Conservation (phyloP, 2,888 invertebrate species). For the Drosophila crucigera region DNA sequence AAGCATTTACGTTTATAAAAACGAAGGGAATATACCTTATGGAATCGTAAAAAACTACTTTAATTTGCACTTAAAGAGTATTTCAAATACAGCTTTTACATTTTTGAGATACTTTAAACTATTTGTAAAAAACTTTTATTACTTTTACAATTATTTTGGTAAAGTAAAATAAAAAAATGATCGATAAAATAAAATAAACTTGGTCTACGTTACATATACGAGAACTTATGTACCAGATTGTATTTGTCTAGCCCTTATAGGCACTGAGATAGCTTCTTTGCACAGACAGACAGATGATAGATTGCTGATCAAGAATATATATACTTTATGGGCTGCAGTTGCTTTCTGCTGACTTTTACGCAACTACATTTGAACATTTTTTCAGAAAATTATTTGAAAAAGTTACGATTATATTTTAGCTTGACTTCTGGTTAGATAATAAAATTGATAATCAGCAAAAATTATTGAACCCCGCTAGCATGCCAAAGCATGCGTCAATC, state of each 20-base stretch:
- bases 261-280: background rate
- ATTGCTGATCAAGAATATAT: background rate
- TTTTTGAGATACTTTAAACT: background rate
- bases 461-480: slow-evolving; percentile 36
- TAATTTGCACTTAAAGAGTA: background rate
- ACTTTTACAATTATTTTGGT: too few relatives aligned
- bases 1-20: background rate
- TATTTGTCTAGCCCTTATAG: background rate
- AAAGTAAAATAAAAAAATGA: too few relatives aligned
- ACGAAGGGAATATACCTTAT: background rate
- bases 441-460: slow-evolving; percentile 52
- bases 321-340: background rate
- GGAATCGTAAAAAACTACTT: background rate
- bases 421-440: slow-evolving; percentile 58
- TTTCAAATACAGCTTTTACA: background rate
- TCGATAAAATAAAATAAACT: background rate
- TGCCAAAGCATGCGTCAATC: slow-evolving; percentile 43
- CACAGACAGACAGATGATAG: background rate
- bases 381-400: slow-evolving; percentile 4
- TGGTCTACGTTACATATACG: too few relatives aligned
- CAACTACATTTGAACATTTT: background rate
- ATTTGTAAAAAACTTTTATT: background rate
- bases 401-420: slow-evolving; percentile 29
- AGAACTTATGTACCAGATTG: fast-evolving
- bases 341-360: background rate